Evolutionary conservation across 2,113 vertebrate species (phyloP).

Genomic region (Anas platyrhynchos): DNA sequence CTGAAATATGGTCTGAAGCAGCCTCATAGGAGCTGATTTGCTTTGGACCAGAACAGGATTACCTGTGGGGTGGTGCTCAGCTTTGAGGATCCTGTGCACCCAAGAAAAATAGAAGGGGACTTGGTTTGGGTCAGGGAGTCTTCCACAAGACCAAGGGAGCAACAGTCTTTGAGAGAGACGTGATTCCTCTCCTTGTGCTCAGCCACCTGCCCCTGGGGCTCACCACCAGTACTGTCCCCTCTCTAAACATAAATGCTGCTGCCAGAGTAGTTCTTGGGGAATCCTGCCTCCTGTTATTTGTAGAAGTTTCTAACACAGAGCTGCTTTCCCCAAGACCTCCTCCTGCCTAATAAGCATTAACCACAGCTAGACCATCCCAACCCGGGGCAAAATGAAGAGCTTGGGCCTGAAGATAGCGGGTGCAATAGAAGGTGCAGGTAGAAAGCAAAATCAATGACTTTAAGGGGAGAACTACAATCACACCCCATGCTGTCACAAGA

Average conservation of each 20-base stretch:
- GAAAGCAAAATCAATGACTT: conserved; percentile 19
- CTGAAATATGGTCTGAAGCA: background rate
- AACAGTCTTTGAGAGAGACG: background rate
- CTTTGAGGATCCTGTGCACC: background rate
- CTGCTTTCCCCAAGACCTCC: background rate
- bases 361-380: background rate
- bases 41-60: background rate
- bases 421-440: background rate
- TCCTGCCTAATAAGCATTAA: background rate
- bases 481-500: background rate
- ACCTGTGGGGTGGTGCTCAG: background rate
- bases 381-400: background rate
- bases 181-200: background rate
- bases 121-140: background rate
- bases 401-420: background rate
- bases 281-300: background rate
- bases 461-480: conserved; percentile 18
- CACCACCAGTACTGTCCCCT: background rate
- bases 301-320: background rate
- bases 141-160: background rate
- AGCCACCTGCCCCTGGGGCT: background rate
- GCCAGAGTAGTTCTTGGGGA: background rate
- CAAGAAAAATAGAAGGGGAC: background rate
- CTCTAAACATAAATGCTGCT: background rate
- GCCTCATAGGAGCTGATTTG: background rate